Evolutionary conservation across 2,888 invertebrate species (phyloP).

Genomic region (Thyatira batis): DNA sequence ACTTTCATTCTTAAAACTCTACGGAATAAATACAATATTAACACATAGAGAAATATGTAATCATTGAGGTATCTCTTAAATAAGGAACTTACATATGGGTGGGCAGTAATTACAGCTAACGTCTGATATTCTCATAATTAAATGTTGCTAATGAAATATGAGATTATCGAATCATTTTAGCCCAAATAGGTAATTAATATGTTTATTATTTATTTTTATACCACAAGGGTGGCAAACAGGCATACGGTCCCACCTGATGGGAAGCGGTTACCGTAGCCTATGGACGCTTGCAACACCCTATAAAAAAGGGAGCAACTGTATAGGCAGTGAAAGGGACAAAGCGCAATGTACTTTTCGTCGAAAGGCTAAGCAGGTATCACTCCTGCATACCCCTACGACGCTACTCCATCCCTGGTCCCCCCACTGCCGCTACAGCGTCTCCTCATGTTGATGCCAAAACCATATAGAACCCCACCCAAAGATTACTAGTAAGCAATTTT

Average conservation of each 20-base stretch:
- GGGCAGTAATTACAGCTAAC: neutral
- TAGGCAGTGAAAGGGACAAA: too few species aligned
- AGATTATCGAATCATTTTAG: neutral
- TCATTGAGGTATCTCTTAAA: slow-evolving; percentile 65
- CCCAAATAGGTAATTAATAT: neutral
- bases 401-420: too few species aligned
- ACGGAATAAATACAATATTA: slow-evolving; percentile 60
- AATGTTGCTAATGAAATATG: neutral
- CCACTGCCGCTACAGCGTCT: too few species aligned
- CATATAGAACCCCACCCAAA: slow-evolving; percentile 18
- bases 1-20: slow-evolving; percentile 63
- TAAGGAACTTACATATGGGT: slow-evolving; percentile 50
- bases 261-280: too few species aligned
- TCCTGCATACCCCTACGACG: too few species aligned
- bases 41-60: slow-evolving; percentile 38
- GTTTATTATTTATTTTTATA: too few species aligned
- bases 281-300: too few species aligned
- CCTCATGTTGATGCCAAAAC: slow-evolving; percentile 21
- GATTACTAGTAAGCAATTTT: neutral
- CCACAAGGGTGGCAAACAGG: too few species aligned
- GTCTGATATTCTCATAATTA: neutral
- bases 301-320: too few species aligned
- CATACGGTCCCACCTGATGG: too few species aligned
- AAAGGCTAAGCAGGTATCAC: too few species aligned
- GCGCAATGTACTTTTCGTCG: too few species aligned